A percentile compares a stretch with the other conserved stretches of the same genome.
Conservation (phyloP, 2,113 vertebrate genomes). For the Phyllopteryx taeniolatus region DNA sequence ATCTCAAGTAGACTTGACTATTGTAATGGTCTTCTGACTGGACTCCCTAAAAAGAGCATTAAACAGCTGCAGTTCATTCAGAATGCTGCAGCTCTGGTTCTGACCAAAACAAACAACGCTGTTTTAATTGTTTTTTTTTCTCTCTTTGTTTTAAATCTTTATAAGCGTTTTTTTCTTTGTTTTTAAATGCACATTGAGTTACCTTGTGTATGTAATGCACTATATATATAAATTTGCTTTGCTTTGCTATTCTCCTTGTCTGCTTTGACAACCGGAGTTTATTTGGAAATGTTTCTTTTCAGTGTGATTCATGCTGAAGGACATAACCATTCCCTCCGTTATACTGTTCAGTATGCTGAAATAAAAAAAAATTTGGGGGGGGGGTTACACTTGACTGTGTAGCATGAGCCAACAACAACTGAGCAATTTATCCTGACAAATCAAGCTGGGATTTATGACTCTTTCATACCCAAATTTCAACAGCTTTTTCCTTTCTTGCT, state of each 20-base stretch:
- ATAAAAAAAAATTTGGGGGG: neutral
- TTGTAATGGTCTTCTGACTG: too few species aligned
- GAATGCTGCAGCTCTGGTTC: too few species aligned
- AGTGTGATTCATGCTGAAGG: neutral
- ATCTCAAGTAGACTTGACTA: too few species aligned
- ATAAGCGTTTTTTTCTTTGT: too few species aligned
- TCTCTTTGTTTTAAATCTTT: too few species aligned
- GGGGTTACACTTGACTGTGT: neutral
- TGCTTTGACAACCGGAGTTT: conserved; percentile 26
- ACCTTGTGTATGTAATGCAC: too few species aligned
- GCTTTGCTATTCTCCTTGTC: neutral
- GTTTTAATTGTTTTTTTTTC: too few species aligned
- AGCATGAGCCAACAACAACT: conserved; percentile 29
- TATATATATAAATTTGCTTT: too few species aligned
- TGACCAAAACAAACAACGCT: too few species aligned
- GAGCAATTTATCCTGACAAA: conserved; percentile 10
- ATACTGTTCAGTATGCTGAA: conserved; percentile 1
- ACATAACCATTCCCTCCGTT: neutral
- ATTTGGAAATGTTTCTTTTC: conserved; percentile 37
- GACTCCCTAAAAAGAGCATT: too few species aligned
- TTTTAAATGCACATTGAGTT: too few species aligned
- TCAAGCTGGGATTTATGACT: conserved; percentile 13
- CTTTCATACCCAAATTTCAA: conserved; percentile 8
- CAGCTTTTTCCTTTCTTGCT: conserved; percentile 7
- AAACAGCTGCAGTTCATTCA: too few species aligned